Base-by-base conservation (phyloP, 2,113 vertebrate species). In the Anolis carolinensis region DNA sequence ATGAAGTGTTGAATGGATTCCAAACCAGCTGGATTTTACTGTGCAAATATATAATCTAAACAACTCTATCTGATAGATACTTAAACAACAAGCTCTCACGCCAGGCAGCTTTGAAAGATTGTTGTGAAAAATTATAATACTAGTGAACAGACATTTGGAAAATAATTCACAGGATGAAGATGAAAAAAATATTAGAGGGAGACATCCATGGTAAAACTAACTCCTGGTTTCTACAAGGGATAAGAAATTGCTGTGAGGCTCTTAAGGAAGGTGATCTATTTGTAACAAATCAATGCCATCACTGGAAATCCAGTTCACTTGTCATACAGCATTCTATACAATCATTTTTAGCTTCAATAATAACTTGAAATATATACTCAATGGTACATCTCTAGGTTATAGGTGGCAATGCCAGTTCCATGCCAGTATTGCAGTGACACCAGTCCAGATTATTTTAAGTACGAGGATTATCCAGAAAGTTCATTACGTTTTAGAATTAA, bases 71-170 rank as follows among this genome's bases (percentile, higher is more conserved):
- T 77, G 62, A 63, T 85, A 0, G 84, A 79, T 81, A 79, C 0
- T 0, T 80, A n/a, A 55, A 10, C 52, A 81, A 11, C 77, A 78
- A 84, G 3, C 1, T 79, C 84, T 18, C 65, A 83, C 16, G 68
- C n/a, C 44, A 30, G 70, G 55, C 62, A 27, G 48, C 0, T 90
- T 89, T 39, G 70, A 89, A 81, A 9, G 10, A 0, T 63, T 6
- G 73, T 62, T 14, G 48, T 81, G 77, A 73, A 79, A 91, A 89
- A 90, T 79, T 62, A 16, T 76, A 86, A 75, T 84, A 87, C 67
- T 63, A 82, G 16, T 83, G 44, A 85, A 88, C 21, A 39, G 55
- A 20, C 16, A 1, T 39, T 10, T 4, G 71, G 83, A 86, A 39
- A 68, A 68, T 84, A 84, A 80, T 75, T 50, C n/a, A 34, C 13